Evolutionary conservation across 2,797 vertebrate genomes (phyloP), one percentile per base, ranked within the genome.

Genomic region (Apodemus agrarius): DNA sequence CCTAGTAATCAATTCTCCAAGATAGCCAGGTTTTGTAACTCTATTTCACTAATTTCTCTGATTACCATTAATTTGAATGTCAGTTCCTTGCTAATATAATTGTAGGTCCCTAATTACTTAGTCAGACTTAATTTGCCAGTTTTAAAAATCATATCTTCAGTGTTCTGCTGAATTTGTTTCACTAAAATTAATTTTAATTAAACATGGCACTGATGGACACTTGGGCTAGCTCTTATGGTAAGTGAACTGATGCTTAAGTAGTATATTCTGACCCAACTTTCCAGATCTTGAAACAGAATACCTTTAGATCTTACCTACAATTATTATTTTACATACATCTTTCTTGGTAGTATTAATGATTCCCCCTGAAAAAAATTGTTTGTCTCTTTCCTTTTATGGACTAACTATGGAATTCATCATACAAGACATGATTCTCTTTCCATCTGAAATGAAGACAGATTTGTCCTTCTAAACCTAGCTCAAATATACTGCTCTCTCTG

Each of bases 121-220:
- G 37, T 54, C 57, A 59, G 2, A 57, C 63, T 95, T 63, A 37
- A 19, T 83, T 8, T 85, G 11, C 89, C 16, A 67, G 43, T 49
- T 69, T 85, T n/a, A 82, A 40, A 84, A 63, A 17, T 49, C 14
- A 10, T n/a, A 22, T 7, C 8, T 84, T 87, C 26, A 54, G 89
- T 82, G 24, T 22, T 34, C 1, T 76, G 2, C 3, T 86, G 19
- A 17, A 95, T 94, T 95, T 90, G 12, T 89, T 94, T 80, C 54
- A 76, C 7, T 83, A 92, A 72, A 83, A 76, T 63, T 9, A 74
- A 81, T 46, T 96, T 96, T 91, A 93, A 63, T 85, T 74, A 88
- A 92, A 43, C 11, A 61, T 1, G 19, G 0, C 1, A 59, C 37
- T 49, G 46, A 83, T 49, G 59, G 94, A 92, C 88, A 52, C 10